A percentile compares a stretch with the other conserved stretches of the same genome.
Evolutionary conservation across 2,113 vertebrate genomes (phyloP).

Genomic region (Amphilophus citrinellus): DNA sequence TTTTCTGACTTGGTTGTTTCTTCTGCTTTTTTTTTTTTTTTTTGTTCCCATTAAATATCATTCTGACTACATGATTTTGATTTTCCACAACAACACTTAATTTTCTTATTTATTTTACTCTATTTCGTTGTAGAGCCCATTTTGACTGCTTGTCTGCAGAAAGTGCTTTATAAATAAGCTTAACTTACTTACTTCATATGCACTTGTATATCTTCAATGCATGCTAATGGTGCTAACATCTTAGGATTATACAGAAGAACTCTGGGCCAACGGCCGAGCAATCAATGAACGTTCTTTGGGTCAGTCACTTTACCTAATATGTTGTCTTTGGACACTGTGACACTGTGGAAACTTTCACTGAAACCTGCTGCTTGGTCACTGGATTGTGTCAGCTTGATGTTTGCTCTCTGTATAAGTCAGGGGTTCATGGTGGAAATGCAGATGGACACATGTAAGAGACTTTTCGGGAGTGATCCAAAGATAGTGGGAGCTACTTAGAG

Average conservation of each 20-base stretch:
- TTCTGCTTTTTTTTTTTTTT: no score
- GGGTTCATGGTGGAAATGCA: not conserved
- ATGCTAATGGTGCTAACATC: no score
- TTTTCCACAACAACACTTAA: not conserved
- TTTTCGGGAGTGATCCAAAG: not conserved
- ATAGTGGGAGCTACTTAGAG: not conserved
- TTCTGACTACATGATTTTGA: not conserved
- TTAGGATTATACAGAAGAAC: not conserved
- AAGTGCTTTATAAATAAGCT: no score
- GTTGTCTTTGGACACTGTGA: accelerated
- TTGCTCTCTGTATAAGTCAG: not conserved
- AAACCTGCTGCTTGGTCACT: not conserved
- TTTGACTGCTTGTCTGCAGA: no score
- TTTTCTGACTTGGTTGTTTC: not conserved
- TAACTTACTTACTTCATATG: no score
- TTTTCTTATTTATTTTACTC: no score
- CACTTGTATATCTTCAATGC: no score
- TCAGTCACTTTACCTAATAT: accelerated
- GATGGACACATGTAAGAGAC: not conserved
- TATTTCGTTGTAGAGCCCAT: no score
- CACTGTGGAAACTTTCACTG: not conserved
- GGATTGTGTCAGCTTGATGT: not conserved
- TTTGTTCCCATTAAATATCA: no score
- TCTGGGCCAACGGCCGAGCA: not conserved
- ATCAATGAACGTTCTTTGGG: not conserved